Conservation (phyloP, 2,888 invertebrate genomes). For the Drosophila formosana region DNA sequence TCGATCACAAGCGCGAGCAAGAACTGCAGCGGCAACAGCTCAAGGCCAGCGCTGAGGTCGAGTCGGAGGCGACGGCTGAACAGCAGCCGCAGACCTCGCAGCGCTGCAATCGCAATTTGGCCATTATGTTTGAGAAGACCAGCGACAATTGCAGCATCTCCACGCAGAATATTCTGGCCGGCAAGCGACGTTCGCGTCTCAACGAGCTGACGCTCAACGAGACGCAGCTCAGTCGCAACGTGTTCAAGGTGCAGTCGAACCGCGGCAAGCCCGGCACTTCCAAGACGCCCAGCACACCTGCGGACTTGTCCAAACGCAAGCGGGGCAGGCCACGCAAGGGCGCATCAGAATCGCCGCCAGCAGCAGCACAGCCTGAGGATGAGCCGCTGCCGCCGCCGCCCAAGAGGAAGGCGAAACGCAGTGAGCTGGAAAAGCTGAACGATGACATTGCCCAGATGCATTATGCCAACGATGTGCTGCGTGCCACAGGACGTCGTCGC, state of each 20-base stretch:
- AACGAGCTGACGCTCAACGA: constrained; percentile 75
- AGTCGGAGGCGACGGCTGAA: constrained; percentile 4
- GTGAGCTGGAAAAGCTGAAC: constrained; percentile 88
- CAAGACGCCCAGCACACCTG: neutral
- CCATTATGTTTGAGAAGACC: constrained; percentile 72
- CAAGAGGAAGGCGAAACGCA: constrained; percentile 85
- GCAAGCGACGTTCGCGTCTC: constrained; percentile 78
- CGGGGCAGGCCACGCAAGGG: constrained; percentile 19
- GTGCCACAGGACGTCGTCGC: constrained; percentile 87
- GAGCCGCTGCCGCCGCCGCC: constrained; percentile 17
- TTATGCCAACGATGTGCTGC: constrained; percentile 87
- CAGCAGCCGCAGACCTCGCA: neutral
- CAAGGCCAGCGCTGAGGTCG: constrained; percentile 25
- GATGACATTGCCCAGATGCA: constrained; percentile 89
- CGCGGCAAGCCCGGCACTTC: neutral
- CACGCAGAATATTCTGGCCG: constrained; percentile 82
- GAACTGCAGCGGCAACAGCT: constrained; percentile 32
- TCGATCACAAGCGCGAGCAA: constrained; percentile 41
- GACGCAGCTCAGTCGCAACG: constrained; percentile 51
- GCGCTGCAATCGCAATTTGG: constrained; percentile 53
- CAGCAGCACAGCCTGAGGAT: neutral
- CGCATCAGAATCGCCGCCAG: neutral
- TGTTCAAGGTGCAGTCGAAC: constrained; percentile 44
- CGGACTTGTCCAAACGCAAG: constrained; percentile 30
- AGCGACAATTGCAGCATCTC: constrained; percentile 82